Evolutionary conservation across 2,888 invertebrate species (phyloP).

Genomic region (Baronia brevicornis): DNA sequence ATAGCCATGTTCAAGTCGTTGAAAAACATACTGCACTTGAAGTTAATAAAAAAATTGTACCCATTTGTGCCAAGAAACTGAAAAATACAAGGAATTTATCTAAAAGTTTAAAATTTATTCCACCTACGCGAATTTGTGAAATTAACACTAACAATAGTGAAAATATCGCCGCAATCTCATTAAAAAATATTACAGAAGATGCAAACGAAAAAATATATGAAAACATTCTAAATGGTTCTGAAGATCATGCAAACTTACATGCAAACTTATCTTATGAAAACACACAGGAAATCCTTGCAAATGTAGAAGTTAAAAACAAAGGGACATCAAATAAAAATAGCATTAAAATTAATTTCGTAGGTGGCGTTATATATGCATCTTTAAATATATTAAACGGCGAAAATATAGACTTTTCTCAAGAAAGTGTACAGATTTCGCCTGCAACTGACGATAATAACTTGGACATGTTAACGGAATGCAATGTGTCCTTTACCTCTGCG

Average conservation of each 20-base stretch:
- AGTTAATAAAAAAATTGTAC: neutral
- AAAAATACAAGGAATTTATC: constrained; percentile 4
- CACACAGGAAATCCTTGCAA: too few species aligned
- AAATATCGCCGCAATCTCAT: too few species aligned
- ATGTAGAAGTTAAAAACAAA: constrained; percentile 4
- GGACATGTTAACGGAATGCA: constrained; percentile 22
- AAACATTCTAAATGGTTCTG: too few species aligned
- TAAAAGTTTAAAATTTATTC: constrained; percentile 14
- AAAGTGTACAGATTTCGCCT: constrained; percentile 10
- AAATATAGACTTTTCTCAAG: constrained; percentile 21
- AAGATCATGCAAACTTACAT: too few species aligned
- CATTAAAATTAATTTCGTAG: constrained; percentile 20
- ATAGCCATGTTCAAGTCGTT: too few species aligned
- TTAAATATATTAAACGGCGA: constrained; percentile 46
- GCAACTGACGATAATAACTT: constrained; percentile 17
- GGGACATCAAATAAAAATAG: constrained; percentile 8
- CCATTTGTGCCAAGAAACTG: constrained; percentile 4
- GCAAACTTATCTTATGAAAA: too few species aligned
- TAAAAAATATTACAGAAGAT: too few species aligned
- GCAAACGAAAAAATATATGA: too few species aligned
- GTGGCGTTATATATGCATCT: constrained; percentile 41
- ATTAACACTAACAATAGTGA: constrained; percentile 18
- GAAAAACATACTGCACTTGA: too few species aligned
- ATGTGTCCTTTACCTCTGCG: constrained; percentile 39
- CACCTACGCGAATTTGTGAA: constrained; percentile 18